Percentiles rank a stretch among this genome's conserved stretches.
These are phyloP conservation scores for Parthenolecanium corni DNA, from an alignment of 2,888 invertebrate species.

Conservation along the genomic window DNA sequence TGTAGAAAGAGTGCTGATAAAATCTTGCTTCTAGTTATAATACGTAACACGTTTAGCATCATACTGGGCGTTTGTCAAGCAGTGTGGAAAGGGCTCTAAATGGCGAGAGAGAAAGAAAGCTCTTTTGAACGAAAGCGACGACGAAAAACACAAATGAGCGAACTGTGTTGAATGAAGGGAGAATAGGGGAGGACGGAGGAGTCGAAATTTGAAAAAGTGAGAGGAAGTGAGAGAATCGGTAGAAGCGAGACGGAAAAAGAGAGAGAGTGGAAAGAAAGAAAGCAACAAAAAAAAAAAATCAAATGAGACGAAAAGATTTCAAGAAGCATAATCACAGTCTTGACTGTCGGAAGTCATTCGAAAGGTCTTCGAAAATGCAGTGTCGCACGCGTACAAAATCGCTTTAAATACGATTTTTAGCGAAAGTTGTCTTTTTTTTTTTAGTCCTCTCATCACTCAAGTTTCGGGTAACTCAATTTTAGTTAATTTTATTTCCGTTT, in stretches of 20 bases:
- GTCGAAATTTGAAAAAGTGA: neutral
- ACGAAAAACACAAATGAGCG: too few relatives aligned
- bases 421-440: neutral
- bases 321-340: constrained; percentile 6
- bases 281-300: neutral
- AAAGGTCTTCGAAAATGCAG: constrained; percentile 19
- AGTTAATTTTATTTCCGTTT: too few relatives aligned
- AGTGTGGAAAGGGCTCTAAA: too few relatives aligned
- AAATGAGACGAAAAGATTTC: constrained; percentile 2
- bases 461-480: too few relatives aligned
- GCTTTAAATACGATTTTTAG: neutral
- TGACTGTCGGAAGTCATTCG: constrained; percentile 23
- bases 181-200: neutral
- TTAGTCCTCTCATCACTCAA: too few relatives aligned
- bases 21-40: too few relatives aligned
- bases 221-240: neutral
- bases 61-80: too few relatives aligned
- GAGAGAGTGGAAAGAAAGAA: neutral
- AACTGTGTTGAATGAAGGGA: neutral
- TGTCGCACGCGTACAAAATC: neutral
- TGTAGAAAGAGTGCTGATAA: too few relatives aligned
- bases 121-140: constrained; percentile 1
- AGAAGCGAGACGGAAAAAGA: neutral
- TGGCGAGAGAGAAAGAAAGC: neutral
- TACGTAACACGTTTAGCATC: too few relatives aligned